Evolutionary conservation across 2,888 invertebrate genomes (phyloP), one percentile per base, ranked within the genome.

Genomic region (Ptilodon capucinus): DNA sequence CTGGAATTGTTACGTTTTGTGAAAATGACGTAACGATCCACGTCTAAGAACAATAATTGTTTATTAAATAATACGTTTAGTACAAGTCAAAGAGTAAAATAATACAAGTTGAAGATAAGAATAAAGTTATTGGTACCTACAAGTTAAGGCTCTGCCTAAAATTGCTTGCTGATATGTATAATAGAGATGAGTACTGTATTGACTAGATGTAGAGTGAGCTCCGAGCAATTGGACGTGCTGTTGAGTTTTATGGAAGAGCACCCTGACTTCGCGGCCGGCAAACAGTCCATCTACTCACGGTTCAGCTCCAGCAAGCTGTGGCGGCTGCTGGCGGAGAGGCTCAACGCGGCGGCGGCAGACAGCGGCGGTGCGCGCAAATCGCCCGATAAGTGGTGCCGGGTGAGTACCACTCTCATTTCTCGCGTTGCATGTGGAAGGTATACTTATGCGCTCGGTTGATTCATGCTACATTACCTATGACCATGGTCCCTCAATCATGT

Each of bases 241-340:
- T 46, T 90, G 46, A 79, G 82, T 69, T 90, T 90, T 84, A 90
- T 90, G 90, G 90, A 90, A 79, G 89, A 89, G 66, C 90, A 90
- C 59, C 86, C 81, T 2, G 90, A 89, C 48, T 90, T 90, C 47
- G 90, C 90, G 6, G 86, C 87, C 25, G 86, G 88, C 51, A 89
- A 89, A 61, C 86, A 86, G 52, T 83, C 87, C 0, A 79, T 88
- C 28, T 90, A 88, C 65, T 89, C 90, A 34, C 78, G 90, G 44
- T 86, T 89, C 66, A 89, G 88, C 60, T 80, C 88, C 17, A 86
- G 90, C 62, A 90, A 89, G 65, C 62, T 89, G 69, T 89, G 89
- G 89, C 79, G 89, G 19, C 60, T 88, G 56, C 67, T 89, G 45
- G 87, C 87, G 14, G 90, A 89, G 68, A 76, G 90, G 0, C 74